A percentile compares a stretch with the other conserved stretches of the same genome.
phyloP scores from a whole-genome alignment of 2,888 invertebrate species.

The Apamea epomidion region DNA sequence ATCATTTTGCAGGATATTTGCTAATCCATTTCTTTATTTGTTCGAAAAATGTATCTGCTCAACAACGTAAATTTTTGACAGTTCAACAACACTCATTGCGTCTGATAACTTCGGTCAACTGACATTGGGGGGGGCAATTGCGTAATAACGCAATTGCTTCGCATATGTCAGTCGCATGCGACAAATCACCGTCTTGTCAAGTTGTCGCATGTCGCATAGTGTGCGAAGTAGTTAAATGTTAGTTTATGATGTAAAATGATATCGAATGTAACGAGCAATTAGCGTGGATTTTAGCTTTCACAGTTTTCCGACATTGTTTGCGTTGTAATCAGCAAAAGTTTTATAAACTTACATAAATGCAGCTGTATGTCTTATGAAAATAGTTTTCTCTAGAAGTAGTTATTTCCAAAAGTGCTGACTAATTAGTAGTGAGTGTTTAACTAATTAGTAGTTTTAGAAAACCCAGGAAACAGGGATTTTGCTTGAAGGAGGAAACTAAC shows the following conservation, averaged over 20 bases:
- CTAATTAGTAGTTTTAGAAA: neutral
- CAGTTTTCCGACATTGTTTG: neutral
- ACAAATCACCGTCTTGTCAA: neutral
- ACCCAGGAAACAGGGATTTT: neutral
- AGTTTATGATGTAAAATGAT: neutral
- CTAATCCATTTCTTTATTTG: too few relatives aligned
- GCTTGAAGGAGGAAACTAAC: neutral
- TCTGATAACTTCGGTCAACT: too few relatives aligned
- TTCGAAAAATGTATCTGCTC: too few relatives aligned
- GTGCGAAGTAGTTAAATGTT: neutral
- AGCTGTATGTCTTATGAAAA: neutral
- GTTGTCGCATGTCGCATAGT: neutral
- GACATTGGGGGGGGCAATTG: too few relatives aligned
- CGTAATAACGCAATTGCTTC: too few relatives aligned
- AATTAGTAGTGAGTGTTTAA: neutral
- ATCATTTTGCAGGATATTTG: too few relatives aligned
- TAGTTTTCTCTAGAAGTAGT: neutral
- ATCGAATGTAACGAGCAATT: neutral
- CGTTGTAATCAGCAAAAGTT: neutral
- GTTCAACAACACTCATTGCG: too few relatives aligned
- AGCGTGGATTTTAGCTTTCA: neutral
- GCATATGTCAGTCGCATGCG: neutral
- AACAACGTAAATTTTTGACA: too few relatives aligned
- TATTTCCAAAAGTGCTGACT: neutral
- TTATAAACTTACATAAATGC: neutral